A percentile compares a stretch with the other conserved stretches of the same genome.
Conservation (phyloP, 2,113 vertebrate species). For the Propithecus coquereli region DNA sequence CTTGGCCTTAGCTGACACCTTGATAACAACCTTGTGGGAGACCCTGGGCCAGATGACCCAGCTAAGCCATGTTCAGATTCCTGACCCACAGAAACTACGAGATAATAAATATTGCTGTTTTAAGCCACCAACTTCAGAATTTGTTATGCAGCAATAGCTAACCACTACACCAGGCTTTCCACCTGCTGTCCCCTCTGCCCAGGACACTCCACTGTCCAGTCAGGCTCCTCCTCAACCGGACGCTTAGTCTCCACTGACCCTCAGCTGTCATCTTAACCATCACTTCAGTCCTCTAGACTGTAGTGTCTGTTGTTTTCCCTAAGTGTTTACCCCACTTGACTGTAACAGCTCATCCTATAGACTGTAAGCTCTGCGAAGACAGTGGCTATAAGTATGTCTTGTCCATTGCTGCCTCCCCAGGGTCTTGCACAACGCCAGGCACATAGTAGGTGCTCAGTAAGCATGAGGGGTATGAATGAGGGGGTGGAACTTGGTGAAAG, state of each 20-base stretch:
- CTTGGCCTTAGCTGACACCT: not conserved
- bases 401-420: not conserved
- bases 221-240: not conserved
- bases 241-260: not conserved
- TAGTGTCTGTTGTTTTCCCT: not conserved
- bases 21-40: not conserved
- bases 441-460: not conserved
- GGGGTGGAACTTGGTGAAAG: not conserved
- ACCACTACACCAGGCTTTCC: not conserved
- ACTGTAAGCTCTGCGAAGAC: not conserved
- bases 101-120: not conserved
- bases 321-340: not conserved
- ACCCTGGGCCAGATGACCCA: not conserved
- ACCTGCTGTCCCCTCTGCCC: not conserved
- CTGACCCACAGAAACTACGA: not conserved
- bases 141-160: conserved; percentile 8
- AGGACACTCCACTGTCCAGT: not conserved
- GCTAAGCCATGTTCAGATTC: not conserved
- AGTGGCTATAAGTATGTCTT: not conserved
- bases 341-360: not conserved
- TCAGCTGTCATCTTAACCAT: not conserved
- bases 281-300: not conserved
- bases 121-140: not conserved
- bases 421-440: not conserved
- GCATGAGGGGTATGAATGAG: not conserved